These are phyloP conservation scores for Malacoctenus gilli DNA, from an alignment of 2,797 vertebrate genomes.

Conservation along the genomic window DNA sequence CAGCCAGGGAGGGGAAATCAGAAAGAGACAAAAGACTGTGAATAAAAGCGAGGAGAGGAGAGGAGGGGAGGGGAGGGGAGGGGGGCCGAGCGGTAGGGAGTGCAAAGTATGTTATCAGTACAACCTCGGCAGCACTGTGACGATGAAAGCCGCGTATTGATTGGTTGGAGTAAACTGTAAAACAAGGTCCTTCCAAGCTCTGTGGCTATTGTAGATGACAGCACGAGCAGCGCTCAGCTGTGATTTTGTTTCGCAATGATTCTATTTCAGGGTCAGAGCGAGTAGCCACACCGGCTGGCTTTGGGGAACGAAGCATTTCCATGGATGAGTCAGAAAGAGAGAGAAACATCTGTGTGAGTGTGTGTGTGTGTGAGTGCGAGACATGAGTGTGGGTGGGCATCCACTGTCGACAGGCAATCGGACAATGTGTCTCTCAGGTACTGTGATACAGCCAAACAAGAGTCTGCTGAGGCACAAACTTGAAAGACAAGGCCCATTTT, in stretches of 20 bases:
- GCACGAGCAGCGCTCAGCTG: conserved; percentile 59
- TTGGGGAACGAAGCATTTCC: conserved; percentile 56
- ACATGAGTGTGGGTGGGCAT: conserved; percentile 22
- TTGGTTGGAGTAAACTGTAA: conserved; percentile 72
- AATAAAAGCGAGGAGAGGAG: conserved; percentile 30
- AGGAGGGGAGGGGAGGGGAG: neutral
- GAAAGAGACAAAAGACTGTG: conserved; percentile 35
- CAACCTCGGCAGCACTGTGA: conserved; percentile 46
- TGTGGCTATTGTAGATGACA: conserved; percentile 76
- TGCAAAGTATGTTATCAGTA: conserved; percentile 65
- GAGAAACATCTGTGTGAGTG: conserved; percentile 20
- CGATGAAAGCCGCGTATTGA: conserved; percentile 74
- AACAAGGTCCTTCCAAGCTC: conserved; percentile 69
- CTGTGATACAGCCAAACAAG: conserved; percentile 59
- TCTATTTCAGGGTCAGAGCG: conserved; percentile 69
- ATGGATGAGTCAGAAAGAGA: conserved; percentile 57
- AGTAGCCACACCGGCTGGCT: conserved; percentile 52
- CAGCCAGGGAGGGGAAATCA: conserved; percentile 34
- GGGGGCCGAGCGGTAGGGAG: conserved; percentile 22
- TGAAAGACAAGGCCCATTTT: conserved; percentile 63
- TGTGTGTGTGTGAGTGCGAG: conserved; percentile 16
- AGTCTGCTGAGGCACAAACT: conserved; percentile 50
- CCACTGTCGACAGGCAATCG: conserved; percentile 39
- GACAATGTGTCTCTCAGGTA: conserved; percentile 64
- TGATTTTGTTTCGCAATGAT: conserved; percentile 68